phyloP scores from a whole-genome alignment of 2,113 vertebrate genomes.

The Otolemur garnettii region DNA sequence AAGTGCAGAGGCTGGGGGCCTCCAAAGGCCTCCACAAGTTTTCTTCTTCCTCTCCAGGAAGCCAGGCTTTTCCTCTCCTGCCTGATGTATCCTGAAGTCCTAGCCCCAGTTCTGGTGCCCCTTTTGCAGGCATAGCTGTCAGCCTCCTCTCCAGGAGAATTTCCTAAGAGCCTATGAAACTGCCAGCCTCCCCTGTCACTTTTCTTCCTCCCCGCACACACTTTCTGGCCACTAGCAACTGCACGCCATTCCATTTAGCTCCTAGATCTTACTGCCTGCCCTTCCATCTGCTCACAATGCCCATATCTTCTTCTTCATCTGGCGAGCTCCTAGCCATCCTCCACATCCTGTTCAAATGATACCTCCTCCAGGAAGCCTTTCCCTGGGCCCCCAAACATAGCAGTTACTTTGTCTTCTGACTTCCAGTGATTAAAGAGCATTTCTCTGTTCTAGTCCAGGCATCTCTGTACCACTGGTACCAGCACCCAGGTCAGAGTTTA shows the following conservation, averaged over 20 bases:
- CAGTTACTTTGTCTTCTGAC: background rate
- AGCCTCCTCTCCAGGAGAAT: background rate
- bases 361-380: background rate
- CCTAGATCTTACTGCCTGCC: too few relatives aligned
- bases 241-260: background rate
- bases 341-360: background rate
- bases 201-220: background rate
- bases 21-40: background rate
- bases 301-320: background rate
- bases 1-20: constrained; percentile 30
- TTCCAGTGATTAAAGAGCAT: background rate
- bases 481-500: background rate
- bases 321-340: background rate
- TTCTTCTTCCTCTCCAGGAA: background rate
- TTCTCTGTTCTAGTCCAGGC: background rate
- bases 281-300: background rate
- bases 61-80: background rate
- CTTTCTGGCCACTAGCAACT: background rate
- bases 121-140: background rate
- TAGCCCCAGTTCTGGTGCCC: background rate
- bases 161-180: background rate
- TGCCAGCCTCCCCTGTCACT: background rate
- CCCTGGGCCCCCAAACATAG: background rate
- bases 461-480: background rate
- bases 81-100: background rate